Evolutionary conservation across 2,113 vertebrate genomes (phyloP).

Genomic region (Eublepharis macularius): DNA sequence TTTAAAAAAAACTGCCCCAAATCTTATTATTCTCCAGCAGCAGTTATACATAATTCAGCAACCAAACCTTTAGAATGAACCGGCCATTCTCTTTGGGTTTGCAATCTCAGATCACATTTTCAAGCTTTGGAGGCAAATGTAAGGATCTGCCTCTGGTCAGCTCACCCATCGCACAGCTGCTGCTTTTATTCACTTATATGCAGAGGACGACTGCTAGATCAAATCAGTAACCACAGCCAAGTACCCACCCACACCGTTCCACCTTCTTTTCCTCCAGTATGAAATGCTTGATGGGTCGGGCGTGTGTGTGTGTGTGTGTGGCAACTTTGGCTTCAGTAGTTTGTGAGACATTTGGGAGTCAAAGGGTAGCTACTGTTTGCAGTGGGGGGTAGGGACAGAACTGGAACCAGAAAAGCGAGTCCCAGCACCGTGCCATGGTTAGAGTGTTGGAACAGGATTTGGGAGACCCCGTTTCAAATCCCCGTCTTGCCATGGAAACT

Average conservation of each 20-base stretch:
- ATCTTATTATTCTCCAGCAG: neutral
- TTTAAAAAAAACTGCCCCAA: neutral
- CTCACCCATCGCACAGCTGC: neutral
- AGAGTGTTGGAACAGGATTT: too few relatives aligned
- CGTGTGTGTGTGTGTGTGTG: too few relatives aligned
- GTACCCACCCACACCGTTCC: neutral
- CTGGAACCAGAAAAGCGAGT: neutral
- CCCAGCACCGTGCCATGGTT: too few relatives aligned
- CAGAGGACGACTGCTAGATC: neutral
- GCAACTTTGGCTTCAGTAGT: neutral
- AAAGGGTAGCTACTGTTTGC: neutral
- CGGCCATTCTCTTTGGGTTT: neutral
- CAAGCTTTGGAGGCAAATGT: neutral
- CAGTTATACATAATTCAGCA: neutral
- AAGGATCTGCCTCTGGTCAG: neutral
- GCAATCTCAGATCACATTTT: neutral
- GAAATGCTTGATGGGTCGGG: too few relatives aligned
- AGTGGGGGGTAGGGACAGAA: neutral
- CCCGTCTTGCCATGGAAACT: too few relatives aligned
- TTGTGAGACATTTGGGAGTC: neutral
- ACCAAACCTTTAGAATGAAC: neutral
- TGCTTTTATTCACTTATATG: neutral
- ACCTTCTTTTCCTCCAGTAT: neutral
- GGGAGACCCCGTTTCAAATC: too few relatives aligned
- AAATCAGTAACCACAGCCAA: neutral